Evolutionary conservation across 2,797 vertebrate species (phyloP).

Genomic region (Pseudotriccus pelzelni): DNA sequence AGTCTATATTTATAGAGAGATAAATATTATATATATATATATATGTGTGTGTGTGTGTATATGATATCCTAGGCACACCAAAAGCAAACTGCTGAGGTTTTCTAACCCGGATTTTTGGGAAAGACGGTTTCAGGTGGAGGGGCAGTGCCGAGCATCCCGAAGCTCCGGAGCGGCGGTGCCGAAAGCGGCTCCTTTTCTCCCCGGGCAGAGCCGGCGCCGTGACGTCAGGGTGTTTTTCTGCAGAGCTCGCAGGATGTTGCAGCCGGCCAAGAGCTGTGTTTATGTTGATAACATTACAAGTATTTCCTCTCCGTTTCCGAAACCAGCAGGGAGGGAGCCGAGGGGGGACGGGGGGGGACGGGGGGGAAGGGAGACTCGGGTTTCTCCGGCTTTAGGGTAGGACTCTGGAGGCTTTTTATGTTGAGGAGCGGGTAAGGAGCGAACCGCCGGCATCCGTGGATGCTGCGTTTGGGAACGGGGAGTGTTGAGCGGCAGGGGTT

Average conservation of each 20-base stretch:
- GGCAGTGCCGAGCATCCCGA: neutral
- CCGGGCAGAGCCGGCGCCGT: constrained; percentile 32
- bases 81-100: neutral
- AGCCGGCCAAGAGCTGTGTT: constrained; percentile 58
- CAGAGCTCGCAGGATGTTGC: constrained; percentile 53
- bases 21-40: too few relatives aligned
- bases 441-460: neutral
- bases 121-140: neutral
- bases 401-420: neutral
- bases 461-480: neutral
- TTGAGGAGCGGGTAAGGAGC: neutral
- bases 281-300: constrained; percentile 64
- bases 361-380: constrained; percentile 40
- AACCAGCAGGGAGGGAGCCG: constrained; percentile 23
- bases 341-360: too few relatives aligned
- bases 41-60: too few relatives aligned
- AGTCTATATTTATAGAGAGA: too few relatives aligned
- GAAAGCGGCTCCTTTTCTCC: neutral
- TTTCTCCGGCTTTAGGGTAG: constrained; percentile 6
- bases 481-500: neutral
- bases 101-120: neutral
- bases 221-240: constrained; percentile 58
- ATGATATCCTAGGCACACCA: neutral
- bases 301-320: constrained; percentile 64
- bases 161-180: neutral